phyloP scores from a whole-genome alignment of 2,888 invertebrate species.

The Meta bourneti region DNA sequence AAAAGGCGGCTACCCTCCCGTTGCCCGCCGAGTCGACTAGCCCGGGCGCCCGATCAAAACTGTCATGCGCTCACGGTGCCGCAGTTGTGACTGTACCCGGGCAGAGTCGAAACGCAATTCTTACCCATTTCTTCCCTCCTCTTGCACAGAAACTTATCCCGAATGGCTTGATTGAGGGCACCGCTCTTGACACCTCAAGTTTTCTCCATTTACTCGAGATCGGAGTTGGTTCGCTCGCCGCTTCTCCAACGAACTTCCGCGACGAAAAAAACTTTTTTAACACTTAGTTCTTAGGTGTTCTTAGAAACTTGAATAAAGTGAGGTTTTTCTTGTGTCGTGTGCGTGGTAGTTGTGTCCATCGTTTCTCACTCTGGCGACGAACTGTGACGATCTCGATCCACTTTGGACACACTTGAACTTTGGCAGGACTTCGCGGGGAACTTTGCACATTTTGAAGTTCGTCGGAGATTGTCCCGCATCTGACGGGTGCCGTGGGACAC shows the following conservation, averaged over 20 bases:
- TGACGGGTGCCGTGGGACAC: background rate
- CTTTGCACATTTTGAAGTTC: background rate
- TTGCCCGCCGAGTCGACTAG: slow-evolving; percentile 66
- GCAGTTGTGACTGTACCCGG: slow-evolving; percentile 74
- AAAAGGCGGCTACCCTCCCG: slow-evolving; percentile 59
- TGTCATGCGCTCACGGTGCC: slow-evolving; percentile 76
- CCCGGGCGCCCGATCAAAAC: slow-evolving; percentile 67
- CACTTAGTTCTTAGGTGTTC: background rate
- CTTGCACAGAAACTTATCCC: slow-evolving; percentile 14
- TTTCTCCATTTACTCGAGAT: background rate
- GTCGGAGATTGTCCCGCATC: background rate
- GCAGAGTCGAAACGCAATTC: slow-evolving; percentile 57
- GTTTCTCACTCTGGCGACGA: too few relatives aligned
- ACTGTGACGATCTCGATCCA: background rate
- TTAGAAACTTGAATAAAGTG: slow-evolving; percentile 12
- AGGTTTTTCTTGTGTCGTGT: background rate
- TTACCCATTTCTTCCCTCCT: slow-evolving; percentile 27
- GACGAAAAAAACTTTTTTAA: background rate
- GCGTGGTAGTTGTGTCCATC: background rate
- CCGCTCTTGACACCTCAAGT: slow-evolving; percentile 42
- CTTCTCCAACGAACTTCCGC: background rate
- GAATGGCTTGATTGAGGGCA: slow-evolving; percentile 58
- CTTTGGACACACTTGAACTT: background rate
- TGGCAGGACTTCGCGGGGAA: background rate
- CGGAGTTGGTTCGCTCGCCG: slow-evolving; percentile 5